Percentiles rank a stretch among this genome's conserved stretches.
Conservation (phyloP, 2,797 vertebrate species). For the Odontamblyopus lacepedii region DNA sequence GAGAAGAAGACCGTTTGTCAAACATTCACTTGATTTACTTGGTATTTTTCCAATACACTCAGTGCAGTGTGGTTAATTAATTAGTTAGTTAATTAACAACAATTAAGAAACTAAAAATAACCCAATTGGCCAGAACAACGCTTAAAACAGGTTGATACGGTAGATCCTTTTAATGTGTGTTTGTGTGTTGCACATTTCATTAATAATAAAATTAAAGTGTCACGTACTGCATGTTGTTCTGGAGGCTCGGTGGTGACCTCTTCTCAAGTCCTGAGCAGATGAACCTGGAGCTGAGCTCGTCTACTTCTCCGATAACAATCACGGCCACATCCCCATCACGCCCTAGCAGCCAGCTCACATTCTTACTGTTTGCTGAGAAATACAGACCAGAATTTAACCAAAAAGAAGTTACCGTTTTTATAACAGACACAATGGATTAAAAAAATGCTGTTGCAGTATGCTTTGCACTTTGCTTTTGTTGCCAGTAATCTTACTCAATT, state of each 20-base stretch:
- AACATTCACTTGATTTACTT: background rate
- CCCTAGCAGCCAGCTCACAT: slow-evolving; percentile 78
- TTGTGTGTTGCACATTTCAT: background rate
- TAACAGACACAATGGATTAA: background rate
- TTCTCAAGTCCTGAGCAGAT: slow-evolving; percentile 72
- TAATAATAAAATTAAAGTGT: background rate
- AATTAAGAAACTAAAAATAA: background rate
- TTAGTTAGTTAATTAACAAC: background rate
- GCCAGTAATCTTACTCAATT: background rate
- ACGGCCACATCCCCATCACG: slow-evolving; percentile 80
- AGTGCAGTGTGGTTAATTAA: background rate
- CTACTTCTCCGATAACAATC: slow-evolving; percentile 75
- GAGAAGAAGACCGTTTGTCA: slow-evolving; percentile 8
- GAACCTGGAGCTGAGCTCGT: slow-evolving; percentile 75
- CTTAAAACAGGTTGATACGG: background rate
- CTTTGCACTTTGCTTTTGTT: background rate
- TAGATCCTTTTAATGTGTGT: background rate
- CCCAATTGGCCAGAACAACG: no score
- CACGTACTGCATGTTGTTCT: slow-evolving; percentile 64
- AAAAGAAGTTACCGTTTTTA: background rate
- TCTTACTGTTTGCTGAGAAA: slow-evolving; percentile 73
- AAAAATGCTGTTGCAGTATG: background rate
- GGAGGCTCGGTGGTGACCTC: slow-evolving; percentile 49
- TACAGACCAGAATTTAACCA: background rate
- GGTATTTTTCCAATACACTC: background rate